Percentiles rank a stretch among this genome's conserved stretches.
Conservation (phyloP, 2,113 vertebrate genomes). For the Spheniscus mendiculus region DNA sequence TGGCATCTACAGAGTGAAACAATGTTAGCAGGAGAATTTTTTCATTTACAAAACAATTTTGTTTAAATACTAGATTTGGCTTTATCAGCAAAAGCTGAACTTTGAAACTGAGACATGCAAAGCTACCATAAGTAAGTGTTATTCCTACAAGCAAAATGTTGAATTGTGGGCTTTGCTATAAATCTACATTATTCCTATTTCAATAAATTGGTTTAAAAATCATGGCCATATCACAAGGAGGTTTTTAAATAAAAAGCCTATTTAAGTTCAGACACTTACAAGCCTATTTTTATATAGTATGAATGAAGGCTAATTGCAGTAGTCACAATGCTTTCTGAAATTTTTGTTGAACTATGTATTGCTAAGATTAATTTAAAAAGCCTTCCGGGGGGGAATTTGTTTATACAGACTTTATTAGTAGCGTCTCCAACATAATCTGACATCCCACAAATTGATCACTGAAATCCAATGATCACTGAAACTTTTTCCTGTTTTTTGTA, state of each 20-base stretch:
- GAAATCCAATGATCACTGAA: not conserved
- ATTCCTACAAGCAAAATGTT: not conserved
- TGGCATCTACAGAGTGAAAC: not conserved
- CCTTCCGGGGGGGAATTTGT: not conserved
- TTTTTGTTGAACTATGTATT: not conserved
- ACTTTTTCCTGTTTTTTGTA: not conserved
- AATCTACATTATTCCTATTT: not conserved
- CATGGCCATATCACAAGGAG: not conserved
- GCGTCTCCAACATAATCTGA: not conserved
- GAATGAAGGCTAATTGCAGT: not conserved
- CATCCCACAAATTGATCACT: not conserved
- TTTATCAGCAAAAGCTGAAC: not conserved
- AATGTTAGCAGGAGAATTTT: not conserved
- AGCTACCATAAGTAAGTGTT: not conserved
- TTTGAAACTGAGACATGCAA: not conserved
- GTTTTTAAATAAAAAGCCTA: not conserved
- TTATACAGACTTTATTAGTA: not conserved
- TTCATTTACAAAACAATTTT: not conserved
- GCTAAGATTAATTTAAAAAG: not conserved
- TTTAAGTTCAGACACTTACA: not conserved
- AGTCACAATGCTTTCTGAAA: not conserved
- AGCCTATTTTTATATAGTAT: not conserved
- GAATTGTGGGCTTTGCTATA: not conserved
- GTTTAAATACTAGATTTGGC: not conserved
- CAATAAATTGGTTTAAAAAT: not conserved